Evolutionary conservation across 2,797 vertebrate genomes (phyloP), one percentile per base, ranked within the genome.

Genomic region (Clarias laeviceps): DNA sequence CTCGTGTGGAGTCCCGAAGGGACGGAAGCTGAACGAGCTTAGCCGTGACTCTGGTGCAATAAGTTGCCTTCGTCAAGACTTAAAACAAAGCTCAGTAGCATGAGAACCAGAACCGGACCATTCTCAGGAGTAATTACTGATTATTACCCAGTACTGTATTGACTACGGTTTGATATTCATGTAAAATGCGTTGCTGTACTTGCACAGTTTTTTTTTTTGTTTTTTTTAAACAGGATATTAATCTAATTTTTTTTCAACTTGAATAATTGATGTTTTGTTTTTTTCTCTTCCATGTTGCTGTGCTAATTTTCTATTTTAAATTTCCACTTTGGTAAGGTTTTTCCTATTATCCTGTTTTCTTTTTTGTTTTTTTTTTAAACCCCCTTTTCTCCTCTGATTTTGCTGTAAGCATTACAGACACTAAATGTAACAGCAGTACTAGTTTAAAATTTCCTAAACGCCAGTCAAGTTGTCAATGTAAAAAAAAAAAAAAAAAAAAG

Each of bases 141-240:
- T 74, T 54, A 32, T 93, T 68, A 95, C 93, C 94, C 95, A 95
- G 95, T 96, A 96, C 95, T 96, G 95, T 96, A 96, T 94, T 94
- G 94, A 94, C 93, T 90, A 93, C 91, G 91, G 93, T 94, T 93
- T 95, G 91, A 92, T 93, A 91, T 87, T 85, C 88, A 93, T 95
- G 94, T 95, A 95, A 94, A 93, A 95, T 96, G 95, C 95, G 92
- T 95, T 96, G 95, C 96, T 95, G 95, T 95, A 94, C 94, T 96
- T 96, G 96, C 96, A 96, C 96, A 96, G 94, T 92, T 90, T 80
- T 91, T 91, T 89, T 90, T 91, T 90, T 82, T 91, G 91, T 92
- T 88, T 90, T 91, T 90, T 91, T 80, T 5, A 56, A 93, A 82
- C 73, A 64, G 34, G 54, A 54, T 80, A 70, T 77, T 61, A 74